Evolutionary conservation across 2,797 vertebrate genomes (phyloP), one percentile per base, ranked within the genome.

Genomic region (Borostomias antarcticus): DNA sequence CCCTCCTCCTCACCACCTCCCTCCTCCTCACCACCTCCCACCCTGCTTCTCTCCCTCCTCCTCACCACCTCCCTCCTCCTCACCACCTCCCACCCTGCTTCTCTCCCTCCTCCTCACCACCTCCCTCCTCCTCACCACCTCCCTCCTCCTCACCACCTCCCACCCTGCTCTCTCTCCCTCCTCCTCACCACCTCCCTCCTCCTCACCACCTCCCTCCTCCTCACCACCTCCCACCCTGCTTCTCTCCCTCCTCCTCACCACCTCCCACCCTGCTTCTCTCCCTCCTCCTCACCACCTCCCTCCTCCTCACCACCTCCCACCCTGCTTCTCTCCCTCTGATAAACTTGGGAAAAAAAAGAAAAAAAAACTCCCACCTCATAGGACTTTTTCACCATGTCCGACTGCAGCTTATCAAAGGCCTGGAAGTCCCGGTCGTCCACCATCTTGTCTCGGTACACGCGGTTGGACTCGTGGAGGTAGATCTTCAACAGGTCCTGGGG

Each of bases 381-480:
- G 79, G 90, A 93, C 86, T 95, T 98, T 85, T 92, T 95, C 71
- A 93, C 91, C 50, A 86, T 81, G 51, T 97, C 95, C 25, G 58
- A 59, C 86, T 98, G 95, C 63, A 98, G 91, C 91, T 94, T 95
- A 88, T 98, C 96, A 84, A 98, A 99, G 72, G 82, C 61, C 2
- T 69, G 66, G 5, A 92, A 91, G 79, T 98, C 97, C 32, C 65
- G 88, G 65, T 95, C 91, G 62, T 98, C 96, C 62, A 94, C 84
- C 94, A 98, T 94, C 85, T 95, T 98, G 78, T 98, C 96, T 62
- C 93, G 87, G 88, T 98, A 98, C 77, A 98, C 95, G 0, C 97
- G 88, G 77, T 76, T 93, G 32, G 95, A 94, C 86, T 99, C 97
- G 0, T 98, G 97, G 66, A 97, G 89, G 87, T 95, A 98, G 72